Percentiles rank a stretch among this genome's conserved stretches.
Conservation (phyloP, 2,888 invertebrate genomes). For the Pteria penguin region DNA sequence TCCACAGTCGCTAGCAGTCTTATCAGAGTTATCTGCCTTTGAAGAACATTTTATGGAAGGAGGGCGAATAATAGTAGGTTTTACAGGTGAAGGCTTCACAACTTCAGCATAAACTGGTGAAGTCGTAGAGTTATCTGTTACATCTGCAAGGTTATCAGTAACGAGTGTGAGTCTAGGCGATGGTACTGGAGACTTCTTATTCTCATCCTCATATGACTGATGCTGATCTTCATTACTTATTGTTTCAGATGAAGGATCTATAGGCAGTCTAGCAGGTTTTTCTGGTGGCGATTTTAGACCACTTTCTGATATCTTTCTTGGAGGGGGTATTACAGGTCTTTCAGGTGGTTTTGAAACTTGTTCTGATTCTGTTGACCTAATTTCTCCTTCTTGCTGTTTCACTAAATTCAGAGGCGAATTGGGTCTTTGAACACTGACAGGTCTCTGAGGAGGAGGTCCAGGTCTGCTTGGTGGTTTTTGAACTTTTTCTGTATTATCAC, state of each 20-base stretch:
- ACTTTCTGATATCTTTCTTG: too few relatives aligned
- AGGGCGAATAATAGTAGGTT: conserved; percentile 32
- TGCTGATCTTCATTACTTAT: too few relatives aligned
- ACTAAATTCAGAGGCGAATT: not conserved
- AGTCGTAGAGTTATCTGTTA: too few relatives aligned
- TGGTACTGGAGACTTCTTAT: too few relatives aligned
- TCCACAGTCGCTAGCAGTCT: not conserved
- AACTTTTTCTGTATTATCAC: not conserved
- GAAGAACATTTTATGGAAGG: not conserved
- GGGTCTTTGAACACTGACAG: not conserved
- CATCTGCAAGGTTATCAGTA: too few relatives aligned
- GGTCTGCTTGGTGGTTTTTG: not conserved
- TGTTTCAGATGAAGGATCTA: too few relatives aligned
- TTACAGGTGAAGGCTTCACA: conserved; percentile 14
- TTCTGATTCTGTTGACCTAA: too few relatives aligned
- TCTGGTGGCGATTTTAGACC: too few relatives aligned
- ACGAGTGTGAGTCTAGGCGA: too few relatives aligned
- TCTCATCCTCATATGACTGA: too few relatives aligned
- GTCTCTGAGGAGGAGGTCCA: conserved; percentile 15
- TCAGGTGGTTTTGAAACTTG: not conserved
- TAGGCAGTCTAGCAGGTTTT: too few relatives aligned
- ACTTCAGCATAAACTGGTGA: conserved; percentile 7
- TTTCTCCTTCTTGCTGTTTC: not conserved
- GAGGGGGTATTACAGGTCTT: too few relatives aligned
- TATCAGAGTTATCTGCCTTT: not conserved